phyloP scores from a whole-genome alignment of 2,113 vertebrate species.

The Vicugna pacos region DNA sequence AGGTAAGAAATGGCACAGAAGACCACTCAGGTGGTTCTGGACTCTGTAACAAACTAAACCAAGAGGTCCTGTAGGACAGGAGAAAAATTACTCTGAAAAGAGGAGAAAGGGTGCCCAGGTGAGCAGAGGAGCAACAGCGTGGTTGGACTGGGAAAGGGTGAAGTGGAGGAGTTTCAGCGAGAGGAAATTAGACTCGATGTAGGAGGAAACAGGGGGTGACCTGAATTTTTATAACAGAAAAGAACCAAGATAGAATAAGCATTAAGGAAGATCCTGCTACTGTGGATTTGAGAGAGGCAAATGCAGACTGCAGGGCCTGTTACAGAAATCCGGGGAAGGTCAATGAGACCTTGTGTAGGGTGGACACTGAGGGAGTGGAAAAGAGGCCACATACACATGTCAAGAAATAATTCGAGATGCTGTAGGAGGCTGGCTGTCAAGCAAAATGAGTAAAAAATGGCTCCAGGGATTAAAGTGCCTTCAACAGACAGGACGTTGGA shows the following conservation, averaged over 20 bases:
- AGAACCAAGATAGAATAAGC: neutral
- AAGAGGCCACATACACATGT: neutral
- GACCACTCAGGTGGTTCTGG: neutral
- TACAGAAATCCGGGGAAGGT: neutral
- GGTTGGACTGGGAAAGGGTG: neutral
- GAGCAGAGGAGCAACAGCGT: neutral
- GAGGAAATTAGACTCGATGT: neutral
- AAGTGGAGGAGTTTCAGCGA: neutral
- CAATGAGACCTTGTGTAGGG: neutral
- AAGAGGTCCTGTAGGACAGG: neutral
- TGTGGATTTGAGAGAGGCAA: neutral
- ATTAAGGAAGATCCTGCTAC: neutral
- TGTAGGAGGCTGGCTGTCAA: neutral
- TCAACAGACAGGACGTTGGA: neutral
- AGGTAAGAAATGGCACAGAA: neutral
- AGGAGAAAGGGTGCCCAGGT: neutral
- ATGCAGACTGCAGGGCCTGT: neutral
- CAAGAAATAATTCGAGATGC: neutral
- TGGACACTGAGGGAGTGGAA: neutral
- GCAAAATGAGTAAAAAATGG: neutral
- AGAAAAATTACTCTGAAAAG: neutral
- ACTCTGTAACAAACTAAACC: neutral
- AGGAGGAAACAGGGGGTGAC: neutral
- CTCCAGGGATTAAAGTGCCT: neutral
- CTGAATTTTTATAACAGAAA: neutral